Conservation (phyloP, 2,113 vertebrate genomes). For the Mobula hypostoma region DNA sequence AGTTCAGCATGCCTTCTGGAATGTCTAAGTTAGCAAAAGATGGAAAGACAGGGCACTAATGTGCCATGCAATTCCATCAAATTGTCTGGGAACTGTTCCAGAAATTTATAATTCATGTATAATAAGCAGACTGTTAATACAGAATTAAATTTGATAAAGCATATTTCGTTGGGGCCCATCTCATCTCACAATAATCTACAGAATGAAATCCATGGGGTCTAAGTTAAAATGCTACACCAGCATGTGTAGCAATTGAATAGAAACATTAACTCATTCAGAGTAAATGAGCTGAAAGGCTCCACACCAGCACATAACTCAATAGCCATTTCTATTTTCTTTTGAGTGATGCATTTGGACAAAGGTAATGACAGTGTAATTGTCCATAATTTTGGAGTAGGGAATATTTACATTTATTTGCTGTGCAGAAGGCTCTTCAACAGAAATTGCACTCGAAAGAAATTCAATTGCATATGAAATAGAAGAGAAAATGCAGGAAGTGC, state of each 20-base stretch:
- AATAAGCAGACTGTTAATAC: conserved; percentile 35
- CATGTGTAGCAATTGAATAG: background rate
- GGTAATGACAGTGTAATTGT: background rate
- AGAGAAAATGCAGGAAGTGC: too few relatives aligned
- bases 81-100: conserved; percentile 31
- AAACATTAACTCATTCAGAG: background rate
- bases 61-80: conserved; percentile 4
- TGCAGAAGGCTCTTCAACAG: conserved; percentile 10
- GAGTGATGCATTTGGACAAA: conserved; percentile 2
- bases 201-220: conserved; percentile 19
- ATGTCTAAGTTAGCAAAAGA: conserved; percentile 7
- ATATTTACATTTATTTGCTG: background rate
- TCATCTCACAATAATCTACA: conserved; percentile 29
- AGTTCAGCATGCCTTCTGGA: background rate
- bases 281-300: conserved; percentile 7
- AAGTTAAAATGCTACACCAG: background rate
- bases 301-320: background rate
- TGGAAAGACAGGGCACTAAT: conserved; percentile 30
- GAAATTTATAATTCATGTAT: conserved; percentile 25
- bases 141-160: conserved; percentile 35
- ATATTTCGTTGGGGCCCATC: background rate
- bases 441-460: background rate
- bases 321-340: conserved; percentile 18
- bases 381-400: conserved; percentile 1
- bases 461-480: background rate